Evolutionary conservation across 2,888 invertebrate species (phyloP), one percentile per base, ranked within the genome.

Genomic region (Sthenelais limicola): DNA sequence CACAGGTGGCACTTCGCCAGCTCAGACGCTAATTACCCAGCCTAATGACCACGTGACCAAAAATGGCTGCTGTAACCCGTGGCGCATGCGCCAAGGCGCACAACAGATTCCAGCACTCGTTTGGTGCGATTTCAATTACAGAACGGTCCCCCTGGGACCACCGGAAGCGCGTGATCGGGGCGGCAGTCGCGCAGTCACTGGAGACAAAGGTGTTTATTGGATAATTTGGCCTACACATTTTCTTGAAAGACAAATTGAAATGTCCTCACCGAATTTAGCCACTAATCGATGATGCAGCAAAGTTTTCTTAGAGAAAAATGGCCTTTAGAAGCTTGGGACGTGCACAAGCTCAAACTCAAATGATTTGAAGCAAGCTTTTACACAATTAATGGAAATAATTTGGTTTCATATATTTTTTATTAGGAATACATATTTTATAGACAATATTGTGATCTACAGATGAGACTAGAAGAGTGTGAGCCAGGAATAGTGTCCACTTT

Each of bases 181-280:
- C 56, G 32, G n/a, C 56, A 56, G 32, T 32, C 32, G 1, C 56
- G 18, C 9, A 28, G 32, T 32, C 56, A 56, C 56, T 30, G 56
- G 56, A 56, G 56, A 56, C 26, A 32, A 32, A 56, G 56, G 56
- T 56, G 56, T 56, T 56, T 56, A 56, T 56, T 56, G 56, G 56
- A 56, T 56, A 56, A 56, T 56, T 56, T 28, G 32, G 56, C 56
- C 56, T 56, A 56, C 56, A 56, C 33, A 56, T 56, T 56, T 56
- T 32, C 32, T 35, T 32, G 30, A 15, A 56, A 56, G 56, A 56
- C 56, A 56, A 56, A 56, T 56, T 56, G 56, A 56, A 56, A 56
- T 56, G 56, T 56, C 56, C 24, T 21, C 56, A 33, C 2, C n/a
- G n/a, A n/a, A n/a, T n/a, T n/a, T n/a, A n/a, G n/a, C n/a, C n/a